A percentile compares a stretch with the other conserved stretches of the same genome.
Evolutionary conservation across 92 coral and sea anemone species (phyloP).

Genomic region (Parazoanthus darwini): DNA sequence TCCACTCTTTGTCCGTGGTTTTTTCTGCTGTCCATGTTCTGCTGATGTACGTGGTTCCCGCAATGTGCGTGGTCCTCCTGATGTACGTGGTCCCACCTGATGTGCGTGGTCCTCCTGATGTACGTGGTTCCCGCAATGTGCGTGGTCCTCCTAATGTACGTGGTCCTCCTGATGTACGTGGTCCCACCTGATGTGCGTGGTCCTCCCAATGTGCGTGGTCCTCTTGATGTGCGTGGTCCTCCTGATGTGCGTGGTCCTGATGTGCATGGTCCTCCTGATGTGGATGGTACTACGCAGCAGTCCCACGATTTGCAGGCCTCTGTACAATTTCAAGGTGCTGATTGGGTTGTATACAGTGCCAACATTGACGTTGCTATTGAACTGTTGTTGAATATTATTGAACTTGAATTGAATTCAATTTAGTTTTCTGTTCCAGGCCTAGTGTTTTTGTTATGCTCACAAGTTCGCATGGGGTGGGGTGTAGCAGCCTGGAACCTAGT

Average conservation of each 20-base stretch:
- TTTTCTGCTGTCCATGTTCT: not conserved
- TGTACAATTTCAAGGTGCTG: not conserved
- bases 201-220: too few species aligned
- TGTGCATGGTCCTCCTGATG: too few species aligned
- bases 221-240: too few species aligned
- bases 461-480: slow-evolving; percentile 6
- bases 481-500: not conserved
- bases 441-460: not conserved
- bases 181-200: too few species aligned
- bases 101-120: too few species aligned
- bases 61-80: too few species aligned
- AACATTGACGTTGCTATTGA: slow-evolving; percentile 5
- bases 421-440: slow-evolving; percentile 2
- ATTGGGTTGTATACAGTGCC: not conserved
- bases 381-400: not conserved
- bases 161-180: too few species aligned
- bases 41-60: not conserved
- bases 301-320: not conserved
- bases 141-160: too few species aligned
- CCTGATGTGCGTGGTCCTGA: too few species aligned
- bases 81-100: too few species aligned
- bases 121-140: too few species aligned
- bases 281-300: not conserved
- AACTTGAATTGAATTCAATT: not conserved
- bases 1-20: not conserved